A percentile compares a stretch with the other conserved stretches of the same genome.
Conservation (phyloP, 92 coral and sea anemone genomes). For the Siderastrea siderea region DNA sequence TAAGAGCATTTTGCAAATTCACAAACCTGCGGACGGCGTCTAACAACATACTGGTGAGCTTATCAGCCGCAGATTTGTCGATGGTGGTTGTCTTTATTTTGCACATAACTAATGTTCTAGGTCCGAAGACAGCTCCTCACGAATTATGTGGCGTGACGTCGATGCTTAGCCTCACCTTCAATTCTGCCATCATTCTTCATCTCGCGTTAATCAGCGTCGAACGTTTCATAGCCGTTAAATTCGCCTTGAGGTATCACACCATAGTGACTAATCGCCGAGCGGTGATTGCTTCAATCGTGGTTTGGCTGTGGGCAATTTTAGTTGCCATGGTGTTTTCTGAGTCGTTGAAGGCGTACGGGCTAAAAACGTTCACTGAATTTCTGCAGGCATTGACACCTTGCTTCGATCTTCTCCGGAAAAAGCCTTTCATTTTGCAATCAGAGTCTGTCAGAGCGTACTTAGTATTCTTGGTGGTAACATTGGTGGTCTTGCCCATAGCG, state of each 20-base stretch:
- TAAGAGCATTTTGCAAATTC: constrained; percentile 30
- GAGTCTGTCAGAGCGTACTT: constrained; percentile 10
- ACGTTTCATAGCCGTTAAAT: constrained; percentile 43
- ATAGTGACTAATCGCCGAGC: constrained; percentile 38
- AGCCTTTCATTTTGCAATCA: neutral
- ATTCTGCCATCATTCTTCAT: constrained; percentile 24
- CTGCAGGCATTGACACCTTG: constrained; percentile 15
- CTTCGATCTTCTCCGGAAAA: neutral
- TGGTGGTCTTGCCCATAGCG: constrained; percentile 15
- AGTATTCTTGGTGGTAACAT: constrained; percentile 3
- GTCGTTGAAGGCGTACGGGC: neutral
- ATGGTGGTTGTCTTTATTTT: constrained; percentile 36
- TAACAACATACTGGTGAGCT: constrained; percentile 53
- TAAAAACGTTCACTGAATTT: neutral
- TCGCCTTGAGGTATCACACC: constrained; percentile 27
- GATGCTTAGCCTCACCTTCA: constrained; percentile 12
- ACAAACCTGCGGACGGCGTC: constrained; percentile 41
- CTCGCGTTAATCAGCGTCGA: constrained; percentile 40
- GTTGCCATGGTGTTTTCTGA: neutral
- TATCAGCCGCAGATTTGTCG: constrained; percentile 39
- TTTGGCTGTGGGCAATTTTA: constrained; percentile 40
- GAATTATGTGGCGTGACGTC: constrained; percentile 14
- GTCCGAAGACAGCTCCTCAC: neutral
- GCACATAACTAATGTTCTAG: neutral
- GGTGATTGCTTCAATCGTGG: neutral